Percentiles rank a stretch among this genome's conserved stretches.
Evolutionary conservation across 2,888 invertebrate species (phyloP).

Genomic region (Cantharis rustica): DNA sequence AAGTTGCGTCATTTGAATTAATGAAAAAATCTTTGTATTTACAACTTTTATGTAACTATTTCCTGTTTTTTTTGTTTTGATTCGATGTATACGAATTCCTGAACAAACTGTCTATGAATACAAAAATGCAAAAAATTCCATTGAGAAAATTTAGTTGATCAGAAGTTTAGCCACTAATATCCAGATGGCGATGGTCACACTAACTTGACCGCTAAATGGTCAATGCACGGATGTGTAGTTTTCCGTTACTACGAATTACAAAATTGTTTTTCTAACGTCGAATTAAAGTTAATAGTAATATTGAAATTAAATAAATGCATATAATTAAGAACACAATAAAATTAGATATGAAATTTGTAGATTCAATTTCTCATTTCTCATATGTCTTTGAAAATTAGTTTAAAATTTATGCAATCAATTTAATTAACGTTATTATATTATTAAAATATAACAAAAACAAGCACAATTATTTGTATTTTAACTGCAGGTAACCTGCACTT

Average conservation of each 20-base stretch:
- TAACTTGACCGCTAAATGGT: conserved; percentile 29
- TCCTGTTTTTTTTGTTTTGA: neutral
- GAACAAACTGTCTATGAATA: conserved; percentile 25
- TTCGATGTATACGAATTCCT: neutral
- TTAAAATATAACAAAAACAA: neutral
- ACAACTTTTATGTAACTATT: neutral
- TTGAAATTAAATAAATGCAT: neutral
- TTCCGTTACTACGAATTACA: neutral
- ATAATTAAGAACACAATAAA: neutral
- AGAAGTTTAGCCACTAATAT: conserved; percentile 43
- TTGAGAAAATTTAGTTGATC: conserved; percentile 28
- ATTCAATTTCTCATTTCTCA: neutral
- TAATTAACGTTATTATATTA: neutral
- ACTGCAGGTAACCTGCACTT: neutral
- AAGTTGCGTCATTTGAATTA: neutral
- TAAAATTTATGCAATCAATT: neutral
- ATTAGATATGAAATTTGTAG: neutral
- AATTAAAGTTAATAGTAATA: neutral
- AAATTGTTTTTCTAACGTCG: neutral
- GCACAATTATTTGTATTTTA: neutral
- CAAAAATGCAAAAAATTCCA: conserved; percentile 45
- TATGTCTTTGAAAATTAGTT: neutral
- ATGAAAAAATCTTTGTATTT: neutral
- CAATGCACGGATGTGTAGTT: neutral
- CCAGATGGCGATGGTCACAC: conserved; percentile 47